phyloP scores from a whole-genome alignment of 2,797 vertebrate genomes.

The Phrynocephalus forsythii region DNA sequence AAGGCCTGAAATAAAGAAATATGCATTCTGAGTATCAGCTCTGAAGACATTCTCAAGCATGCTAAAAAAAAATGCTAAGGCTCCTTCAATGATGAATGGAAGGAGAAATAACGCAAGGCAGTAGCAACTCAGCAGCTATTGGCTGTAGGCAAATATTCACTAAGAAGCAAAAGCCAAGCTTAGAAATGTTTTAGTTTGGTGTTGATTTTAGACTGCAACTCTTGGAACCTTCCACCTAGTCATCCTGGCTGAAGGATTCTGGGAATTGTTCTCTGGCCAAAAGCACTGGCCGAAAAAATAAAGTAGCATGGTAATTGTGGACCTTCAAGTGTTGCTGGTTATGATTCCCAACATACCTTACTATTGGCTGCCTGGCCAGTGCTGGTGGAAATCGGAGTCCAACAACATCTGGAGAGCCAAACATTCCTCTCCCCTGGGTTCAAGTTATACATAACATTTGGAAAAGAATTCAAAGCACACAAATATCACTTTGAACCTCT shows the following conservation, averaged over 20 bases:
- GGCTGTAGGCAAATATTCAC: not conserved
- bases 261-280: too few relatives aligned
- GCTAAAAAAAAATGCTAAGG: not conserved
- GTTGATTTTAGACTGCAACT: too few relatives aligned
- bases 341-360: not conserved
- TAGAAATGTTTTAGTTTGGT: too few relatives aligned
- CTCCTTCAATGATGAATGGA: not conserved
- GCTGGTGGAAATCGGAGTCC: not conserved
- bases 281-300: too few relatives aligned
- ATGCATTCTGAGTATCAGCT: not conserved
- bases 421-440: not conserved
- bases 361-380: not conserved
- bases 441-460: not conserved
- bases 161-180: not conserved
- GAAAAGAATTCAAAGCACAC: not conserved
- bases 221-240: too few relatives aligned
- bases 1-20: not conserved
- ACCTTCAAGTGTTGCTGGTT: too few relatives aligned
- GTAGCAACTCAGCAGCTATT: not conserved
- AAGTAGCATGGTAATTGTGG: too few relatives aligned
- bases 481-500: not conserved
- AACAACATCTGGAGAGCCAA: not conserved
- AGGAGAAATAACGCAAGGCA: not conserved
- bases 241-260: too few relatives aligned
- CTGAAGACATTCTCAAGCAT: not conserved